Percentiles rank a stretch among this genome's conserved stretches.
These are phyloP conservation scores for Odontesthes bonariensis DNA, from an alignment of 2,113 vertebrate genomes.

Conservation along the genomic window DNA sequence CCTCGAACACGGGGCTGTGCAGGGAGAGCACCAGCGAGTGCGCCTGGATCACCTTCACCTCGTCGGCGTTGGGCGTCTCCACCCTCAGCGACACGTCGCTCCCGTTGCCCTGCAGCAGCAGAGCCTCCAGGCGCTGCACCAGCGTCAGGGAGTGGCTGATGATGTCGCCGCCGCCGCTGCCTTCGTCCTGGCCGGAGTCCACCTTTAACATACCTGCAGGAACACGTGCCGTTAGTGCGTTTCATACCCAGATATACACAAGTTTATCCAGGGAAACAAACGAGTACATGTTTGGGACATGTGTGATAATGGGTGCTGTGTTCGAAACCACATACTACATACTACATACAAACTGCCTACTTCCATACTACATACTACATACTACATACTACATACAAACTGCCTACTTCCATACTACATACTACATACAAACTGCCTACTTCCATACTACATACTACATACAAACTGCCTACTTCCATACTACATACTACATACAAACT, in stretches of 20 bases:
- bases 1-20: constrained; percentile 89
- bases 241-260: not conserved
- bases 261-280: not conserved
- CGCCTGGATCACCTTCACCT: constrained; percentile 90
- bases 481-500: no score
- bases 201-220: constrained; percentile 80
- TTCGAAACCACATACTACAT: no score
- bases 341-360: no score
- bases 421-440: no score
- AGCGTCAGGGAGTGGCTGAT: constrained; percentile 90
- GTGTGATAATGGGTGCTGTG: no score
- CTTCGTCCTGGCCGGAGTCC: constrained; percentile 71
- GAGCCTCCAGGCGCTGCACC: constrained; percentile 88
- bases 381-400: no score
- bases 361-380: no score
- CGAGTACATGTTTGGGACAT: not conserved
- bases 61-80: constrained; percentile 84
- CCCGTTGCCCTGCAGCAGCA: constrained; percentile 87
- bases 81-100: constrained; percentile 90
- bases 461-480: no score
- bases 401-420: no score
- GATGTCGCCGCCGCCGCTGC: constrained; percentile 61
- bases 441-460: no score
- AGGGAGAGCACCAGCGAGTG: constrained; percentile 91
- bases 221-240: not conserved